Base-by-base conservation (phyloP, 1,140 invertebrate species). In the Hylyphantes graminicola region DNA sequence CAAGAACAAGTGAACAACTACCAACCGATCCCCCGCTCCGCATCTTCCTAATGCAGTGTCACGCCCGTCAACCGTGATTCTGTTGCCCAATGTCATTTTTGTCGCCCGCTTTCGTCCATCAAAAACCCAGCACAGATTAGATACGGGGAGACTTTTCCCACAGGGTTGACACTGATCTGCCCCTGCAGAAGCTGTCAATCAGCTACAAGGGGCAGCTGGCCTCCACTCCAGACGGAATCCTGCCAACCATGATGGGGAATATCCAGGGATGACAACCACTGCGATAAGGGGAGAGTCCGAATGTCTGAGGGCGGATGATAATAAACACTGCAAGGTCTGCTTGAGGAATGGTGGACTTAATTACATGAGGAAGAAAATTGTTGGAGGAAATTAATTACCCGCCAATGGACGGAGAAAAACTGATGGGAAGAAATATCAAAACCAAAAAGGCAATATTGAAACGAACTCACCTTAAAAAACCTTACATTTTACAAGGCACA, bases 71-170 rank as follows among this genome's bases (percentile, higher is more conserved):
- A 53, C 68, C 68, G 68, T 70, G 68, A 70, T 55, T 63, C 8
- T 61, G 35, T 67, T 67, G n/a, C 50, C 76, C 76, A 51, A 78
- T 78, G 76, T 78, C 76, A 78, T 78, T 55, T 78, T 78, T 67
- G 76, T 78, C 76, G 76, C 76, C 74, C 54, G 74, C 19, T 76
- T 76, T 76, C 74, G 74, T 76, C 74, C 76, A 78, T 78, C 76
- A 78, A 65, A n/a, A 78, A 78, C 64, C 76, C 64, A 72, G 68
- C 15, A 51, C 68, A 61, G 76, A 78, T 78, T 78, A 78, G 76
- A 78, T 78, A 78, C 76, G 76, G 35, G 63, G 50, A 54, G 50
- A 67, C 65, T 51, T 78, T 78, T 78, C 76, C 63, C 76, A 78
- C 76, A 76, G 64, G 72, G 76, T 35, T 78, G 76, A 78, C 76